Percentiles rank a stretch among this genome's conserved stretches.
These are phyloP conservation scores for Chrysolina americana DNA, from an alignment of 2,888 invertebrate species.

Conservation along the genomic window DNA sequence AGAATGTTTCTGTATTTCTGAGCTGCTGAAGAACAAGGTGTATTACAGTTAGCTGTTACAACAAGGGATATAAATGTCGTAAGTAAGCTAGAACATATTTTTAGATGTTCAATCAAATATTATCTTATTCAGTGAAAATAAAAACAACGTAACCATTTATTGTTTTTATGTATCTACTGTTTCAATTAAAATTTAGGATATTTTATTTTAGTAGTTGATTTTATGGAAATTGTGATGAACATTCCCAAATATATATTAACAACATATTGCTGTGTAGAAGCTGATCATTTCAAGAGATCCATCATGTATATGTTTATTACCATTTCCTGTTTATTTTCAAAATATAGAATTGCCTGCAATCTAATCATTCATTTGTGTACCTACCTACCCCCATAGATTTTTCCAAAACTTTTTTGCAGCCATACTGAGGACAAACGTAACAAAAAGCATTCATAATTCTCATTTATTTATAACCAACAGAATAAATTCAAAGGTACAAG, in stretches of 20 bases:
- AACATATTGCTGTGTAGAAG: constrained; percentile 46
- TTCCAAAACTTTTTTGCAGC: neutral
- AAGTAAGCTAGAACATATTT: constrained; percentile 39
- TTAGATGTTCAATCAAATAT: constrained; percentile 35
- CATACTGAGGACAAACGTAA: neutral
- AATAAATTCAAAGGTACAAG: constrained; percentile 36
- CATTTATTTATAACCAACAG: constrained; percentile 37
- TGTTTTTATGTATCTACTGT: constrained; percentile 27
- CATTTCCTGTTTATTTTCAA: constrained; percentile 43
- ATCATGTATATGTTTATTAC: constrained; percentile 44
- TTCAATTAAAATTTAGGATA: constrained; percentile 31
- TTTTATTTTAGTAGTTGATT: constrained; percentile 32
- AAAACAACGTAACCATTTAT: constrained; percentile 13
- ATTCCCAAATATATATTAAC: constrained; percentile 31
- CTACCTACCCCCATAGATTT: neutral
- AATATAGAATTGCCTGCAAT: constrained; percentile 43
- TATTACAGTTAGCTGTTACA: constrained; percentile 14
- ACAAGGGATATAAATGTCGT: constrained; percentile 24
- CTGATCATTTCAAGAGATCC: constrained; percentile 33
- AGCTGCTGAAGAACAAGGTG: constrained; percentile 12
- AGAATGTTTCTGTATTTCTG: constrained; percentile 22
- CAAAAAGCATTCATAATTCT: constrained; percentile 17
- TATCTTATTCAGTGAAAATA: constrained; percentile 35
- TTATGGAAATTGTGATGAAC: constrained; percentile 23
- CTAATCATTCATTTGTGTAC: constrained; percentile 20